Conservation (phyloP, 2,113 vertebrate species). For the Dissostichus mawsoni region DNA sequence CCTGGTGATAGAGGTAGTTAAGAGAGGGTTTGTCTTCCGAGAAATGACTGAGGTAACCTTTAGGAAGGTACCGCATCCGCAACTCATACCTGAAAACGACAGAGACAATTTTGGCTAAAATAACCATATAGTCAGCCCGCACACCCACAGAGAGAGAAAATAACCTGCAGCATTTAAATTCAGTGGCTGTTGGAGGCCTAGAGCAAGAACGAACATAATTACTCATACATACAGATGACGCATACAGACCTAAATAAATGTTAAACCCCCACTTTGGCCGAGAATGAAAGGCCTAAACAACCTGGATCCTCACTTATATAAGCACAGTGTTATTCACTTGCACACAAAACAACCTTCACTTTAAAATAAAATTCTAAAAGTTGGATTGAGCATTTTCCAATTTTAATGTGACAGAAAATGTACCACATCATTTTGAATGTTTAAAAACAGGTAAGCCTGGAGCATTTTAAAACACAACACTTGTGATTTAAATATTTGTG, state of each 20-base stretch:
- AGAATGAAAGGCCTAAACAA: neutral
- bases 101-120: slow-evolving; percentile 14
- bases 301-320: neutral
- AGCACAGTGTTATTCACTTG: neutral
- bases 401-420: neutral
- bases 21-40: slow-evolving; percentile 97
- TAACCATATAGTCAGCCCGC: neutral
- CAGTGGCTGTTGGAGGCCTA: neutral
- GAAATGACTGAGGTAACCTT: slow-evolving; percentile 98
- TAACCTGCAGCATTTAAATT: neutral
- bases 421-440: neutral
- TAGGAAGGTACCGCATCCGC: slow-evolving; percentile 96
- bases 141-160: neutral
- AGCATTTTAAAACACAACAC: too few relatives aligned
- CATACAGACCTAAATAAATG: slow-evolving; percentile 14
- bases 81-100: slow-evolving; percentile 90
- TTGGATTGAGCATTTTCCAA: neutral
- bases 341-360: too few relatives aligned
- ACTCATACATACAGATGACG: slow-evolving; percentile 24
- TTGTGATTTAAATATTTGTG: neutral
- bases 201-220: slow-evolving; percentile 15
- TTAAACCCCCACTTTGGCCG: neutral
- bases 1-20: slow-evolving; percentile 99
- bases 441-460: too few relatives aligned
- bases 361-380: neutral